Evolutionary conservation across 2,888 invertebrate genomes (phyloP).

Genomic region (Darwinula stevensoni): DNA sequence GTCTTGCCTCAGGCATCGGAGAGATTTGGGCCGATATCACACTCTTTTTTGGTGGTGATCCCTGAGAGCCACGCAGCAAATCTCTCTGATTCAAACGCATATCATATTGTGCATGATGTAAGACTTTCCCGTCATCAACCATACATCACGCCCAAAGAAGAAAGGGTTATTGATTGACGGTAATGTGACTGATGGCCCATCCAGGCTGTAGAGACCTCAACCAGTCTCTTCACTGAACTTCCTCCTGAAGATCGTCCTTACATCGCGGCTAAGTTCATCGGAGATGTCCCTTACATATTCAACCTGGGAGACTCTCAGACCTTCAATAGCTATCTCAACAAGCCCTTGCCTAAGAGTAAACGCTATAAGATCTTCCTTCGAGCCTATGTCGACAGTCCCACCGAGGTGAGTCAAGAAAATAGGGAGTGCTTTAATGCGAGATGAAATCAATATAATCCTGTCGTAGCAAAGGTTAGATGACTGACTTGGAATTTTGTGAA

Average conservation of each 20-base stretch:
- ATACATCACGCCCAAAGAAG: too few relatives aligned
- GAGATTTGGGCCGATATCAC: constrained; percentile 88
- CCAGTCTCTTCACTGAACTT: too few relatives aligned
- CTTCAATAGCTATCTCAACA: constrained; percentile 63
- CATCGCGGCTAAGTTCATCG: constrained; percentile 73
- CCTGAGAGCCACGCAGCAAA: constrained; percentile 78
- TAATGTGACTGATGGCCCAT: too few relatives aligned
- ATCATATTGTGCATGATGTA: too few relatives aligned
- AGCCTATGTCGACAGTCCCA: constrained; percentile 77
- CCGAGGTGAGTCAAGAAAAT: constrained; percentile 34
- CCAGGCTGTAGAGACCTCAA: too few relatives aligned
- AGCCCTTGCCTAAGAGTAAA: constrained; percentile 46
- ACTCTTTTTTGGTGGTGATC: constrained; percentile 85
- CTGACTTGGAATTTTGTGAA: too few relatives aligned
- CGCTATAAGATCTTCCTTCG: constrained; percentile 71
- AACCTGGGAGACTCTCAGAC: constrained; percentile 64
- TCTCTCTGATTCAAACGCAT: too few relatives aligned
- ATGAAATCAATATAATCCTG: too few relatives aligned
- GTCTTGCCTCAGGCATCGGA: constrained; percentile 85
- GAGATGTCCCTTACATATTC: constrained; percentile 71
- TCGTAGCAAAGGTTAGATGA: too few relatives aligned
- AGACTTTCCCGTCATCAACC: too few relatives aligned
- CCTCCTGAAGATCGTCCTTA: constrained; percentile 32
- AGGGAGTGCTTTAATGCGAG: too few relatives aligned
- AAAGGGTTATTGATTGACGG: too few relatives aligned